Percentiles rank a stretch among this genome's conserved stretches.
These are phyloP conservation scores for Oreochromis niloticus DNA, from an alignment of 2,113 vertebrate genomes.

Conservation along the genomic window DNA sequence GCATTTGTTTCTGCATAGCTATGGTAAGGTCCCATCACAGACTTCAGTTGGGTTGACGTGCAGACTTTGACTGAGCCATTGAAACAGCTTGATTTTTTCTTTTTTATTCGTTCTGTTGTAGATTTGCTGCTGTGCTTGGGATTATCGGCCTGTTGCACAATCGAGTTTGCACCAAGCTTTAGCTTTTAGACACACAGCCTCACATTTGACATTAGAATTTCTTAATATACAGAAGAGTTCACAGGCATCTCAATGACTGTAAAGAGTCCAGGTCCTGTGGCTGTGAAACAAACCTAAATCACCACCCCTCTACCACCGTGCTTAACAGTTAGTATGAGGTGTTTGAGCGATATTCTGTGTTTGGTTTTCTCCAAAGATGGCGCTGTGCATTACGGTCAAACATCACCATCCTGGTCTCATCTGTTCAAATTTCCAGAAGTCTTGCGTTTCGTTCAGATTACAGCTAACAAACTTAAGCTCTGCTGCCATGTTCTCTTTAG, in stretches of 20 bases:
- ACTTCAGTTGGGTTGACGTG: background rate
- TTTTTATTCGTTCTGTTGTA: background rate
- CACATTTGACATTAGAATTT: background rate
- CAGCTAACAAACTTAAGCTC: background rate
- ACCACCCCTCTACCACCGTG: background rate
- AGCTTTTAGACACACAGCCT: background rate
- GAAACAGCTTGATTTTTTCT: background rate
- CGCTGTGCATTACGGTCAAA: background rate
- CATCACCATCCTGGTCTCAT: background rate
- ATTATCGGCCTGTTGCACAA: background rate
- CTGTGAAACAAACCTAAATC: background rate
- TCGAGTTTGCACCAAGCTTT: background rate
- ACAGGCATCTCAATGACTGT: background rate
- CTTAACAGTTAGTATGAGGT: background rate
- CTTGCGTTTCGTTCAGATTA: background rate
- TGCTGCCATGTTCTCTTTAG: background rate
- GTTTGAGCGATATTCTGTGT: background rate
- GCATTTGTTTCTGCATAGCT: background rate
- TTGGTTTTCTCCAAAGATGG: background rate
- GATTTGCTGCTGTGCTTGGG: background rate
- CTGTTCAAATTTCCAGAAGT: background rate
- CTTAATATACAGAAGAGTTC: background rate
- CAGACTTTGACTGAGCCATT: background rate
- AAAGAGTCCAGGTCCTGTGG: background rate
- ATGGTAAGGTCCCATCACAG: background rate